Conservation (phyloP, 2,113 vertebrate genomes). For the Amphilophus citrinellus region DNA sequence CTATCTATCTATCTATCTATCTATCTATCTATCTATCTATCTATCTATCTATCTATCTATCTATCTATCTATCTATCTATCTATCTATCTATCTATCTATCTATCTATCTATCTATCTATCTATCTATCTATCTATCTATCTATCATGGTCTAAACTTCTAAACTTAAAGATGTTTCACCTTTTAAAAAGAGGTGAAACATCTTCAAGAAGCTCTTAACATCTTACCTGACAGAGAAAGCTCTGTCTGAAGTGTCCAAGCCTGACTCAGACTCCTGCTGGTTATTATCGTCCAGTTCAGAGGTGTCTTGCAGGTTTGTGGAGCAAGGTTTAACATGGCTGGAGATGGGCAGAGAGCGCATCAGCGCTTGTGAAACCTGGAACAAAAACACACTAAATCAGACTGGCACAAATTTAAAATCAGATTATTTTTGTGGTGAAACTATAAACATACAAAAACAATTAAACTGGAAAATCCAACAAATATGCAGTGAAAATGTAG, state of each 20-base stretch:
- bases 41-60: no score
- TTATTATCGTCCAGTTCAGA: background rate
- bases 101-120: no score
- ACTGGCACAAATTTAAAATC: background rate
- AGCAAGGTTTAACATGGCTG: background rate
- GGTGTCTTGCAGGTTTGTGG: background rate
- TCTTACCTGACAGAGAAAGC: constrained; percentile 93
- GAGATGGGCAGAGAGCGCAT: constrained; percentile 86
- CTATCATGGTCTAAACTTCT: no score
- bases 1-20: no score
- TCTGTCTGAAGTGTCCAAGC: constrained; percentile 71
- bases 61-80: no score
- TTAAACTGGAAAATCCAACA: background rate
- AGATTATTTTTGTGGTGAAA: background rate
- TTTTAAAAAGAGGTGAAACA: no score
- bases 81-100: no score
- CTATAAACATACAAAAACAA: background rate
- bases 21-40: no score
- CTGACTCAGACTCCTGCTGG: constrained; percentile 47
- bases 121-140: no score
- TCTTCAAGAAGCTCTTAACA: no score
- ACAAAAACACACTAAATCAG: background rate
- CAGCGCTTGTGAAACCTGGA: constrained; percentile 87
- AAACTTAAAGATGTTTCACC: no score
- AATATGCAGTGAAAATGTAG: background rate